Conservation (phyloP, 2,888 invertebrate species). For the Antitype chi region DNA sequence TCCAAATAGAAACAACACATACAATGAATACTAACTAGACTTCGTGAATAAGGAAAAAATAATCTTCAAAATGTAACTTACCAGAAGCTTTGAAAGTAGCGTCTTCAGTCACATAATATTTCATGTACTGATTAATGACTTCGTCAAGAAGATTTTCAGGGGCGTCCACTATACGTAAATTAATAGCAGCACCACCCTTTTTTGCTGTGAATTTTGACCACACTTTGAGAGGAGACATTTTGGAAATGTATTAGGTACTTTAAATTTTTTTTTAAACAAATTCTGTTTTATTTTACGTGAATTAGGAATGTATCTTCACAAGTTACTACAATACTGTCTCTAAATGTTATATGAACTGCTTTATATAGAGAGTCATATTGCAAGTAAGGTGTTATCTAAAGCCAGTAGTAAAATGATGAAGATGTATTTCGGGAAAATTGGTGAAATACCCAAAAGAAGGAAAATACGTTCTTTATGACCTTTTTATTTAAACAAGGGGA, state of each 20-base stretch:
- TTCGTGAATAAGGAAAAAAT: neutral
- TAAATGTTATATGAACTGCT: neutral
- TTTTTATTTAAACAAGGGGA: neutral
- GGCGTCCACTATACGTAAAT: slow-evolving; percentile 65
- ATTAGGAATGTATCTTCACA: neutral
- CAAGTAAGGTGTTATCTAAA: slow-evolving; percentile 30
- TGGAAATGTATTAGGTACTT: neutral
- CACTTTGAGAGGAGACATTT: slow-evolving; percentile 50
- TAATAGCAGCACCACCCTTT: slow-evolving; percentile 31
- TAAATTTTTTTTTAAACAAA: neutral
- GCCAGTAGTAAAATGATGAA: slow-evolving; percentile 6
- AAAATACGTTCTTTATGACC: slow-evolving; percentile 29
- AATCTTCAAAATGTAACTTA: slow-evolving; percentile 22
- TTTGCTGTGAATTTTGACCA: slow-evolving; percentile 56
- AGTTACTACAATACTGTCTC: slow-evolving; percentile 12
- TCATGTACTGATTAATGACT: slow-evolving; percentile 51
- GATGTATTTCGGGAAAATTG: slow-evolving; percentile 18
- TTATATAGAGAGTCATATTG: slow-evolving; percentile 24
- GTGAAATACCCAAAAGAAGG: slow-evolving; percentile 27
- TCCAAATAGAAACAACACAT: neutral
- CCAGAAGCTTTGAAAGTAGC: slow-evolving; percentile 61
- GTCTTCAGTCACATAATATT: slow-evolving; percentile 63
- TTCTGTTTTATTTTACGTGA: neutral
- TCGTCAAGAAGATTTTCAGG: slow-evolving; percentile 61
- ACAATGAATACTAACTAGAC: too few species aligned